A percentile compares a stretch with the other conserved stretches of the same genome.
Evolutionary conservation across 1,140 invertebrate genomes (phyloP).

Genomic region (Cotesia vestalis): DNA sequence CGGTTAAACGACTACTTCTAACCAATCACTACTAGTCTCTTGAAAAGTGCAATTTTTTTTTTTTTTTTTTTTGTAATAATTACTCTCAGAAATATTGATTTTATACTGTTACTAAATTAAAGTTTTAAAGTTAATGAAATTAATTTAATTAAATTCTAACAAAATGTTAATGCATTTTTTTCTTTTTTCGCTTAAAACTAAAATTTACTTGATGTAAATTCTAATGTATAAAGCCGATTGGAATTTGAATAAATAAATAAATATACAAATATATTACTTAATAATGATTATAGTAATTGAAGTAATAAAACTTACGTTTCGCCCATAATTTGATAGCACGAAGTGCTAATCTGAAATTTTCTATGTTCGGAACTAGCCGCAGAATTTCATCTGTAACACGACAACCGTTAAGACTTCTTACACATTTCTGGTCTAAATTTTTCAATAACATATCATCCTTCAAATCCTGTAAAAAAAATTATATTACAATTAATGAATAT

Average conservation of each 20-base stretch:
- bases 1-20: too few relatives aligned
- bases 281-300: conserved; percentile 21
- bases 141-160: background rate
- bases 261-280: background rate
- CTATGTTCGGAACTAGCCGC: conserved; percentile 92
- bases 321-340: conserved; percentile 98
- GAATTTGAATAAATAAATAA: too few relatives aligned
- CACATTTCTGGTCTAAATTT: conserved; percentile 96
- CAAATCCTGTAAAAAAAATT: conserved; percentile 75
- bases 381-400: conserved; percentile 98
- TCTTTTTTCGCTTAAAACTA: too few relatives aligned
- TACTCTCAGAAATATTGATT: too few relatives aligned
- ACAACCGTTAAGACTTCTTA: conserved; percentile 96
- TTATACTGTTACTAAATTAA: too few relatives aligned
- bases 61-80: too few relatives aligned
- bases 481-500: background rate
- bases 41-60: too few relatives aligned
- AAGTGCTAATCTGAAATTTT: conserved; percentile 92
- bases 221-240: too few relatives aligned
- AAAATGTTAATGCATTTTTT: too few relatives aligned
- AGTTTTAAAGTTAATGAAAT: background rate
- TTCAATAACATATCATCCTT: conserved; percentile 91
- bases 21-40: too few relatives aligned
- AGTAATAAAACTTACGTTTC: conserved; percentile 80
- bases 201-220: too few relatives aligned